These are phyloP conservation scores for Listronotus oregonensis DNA, from an alignment of 1,140 invertebrate species.

Conservation along the genomic window DNA sequence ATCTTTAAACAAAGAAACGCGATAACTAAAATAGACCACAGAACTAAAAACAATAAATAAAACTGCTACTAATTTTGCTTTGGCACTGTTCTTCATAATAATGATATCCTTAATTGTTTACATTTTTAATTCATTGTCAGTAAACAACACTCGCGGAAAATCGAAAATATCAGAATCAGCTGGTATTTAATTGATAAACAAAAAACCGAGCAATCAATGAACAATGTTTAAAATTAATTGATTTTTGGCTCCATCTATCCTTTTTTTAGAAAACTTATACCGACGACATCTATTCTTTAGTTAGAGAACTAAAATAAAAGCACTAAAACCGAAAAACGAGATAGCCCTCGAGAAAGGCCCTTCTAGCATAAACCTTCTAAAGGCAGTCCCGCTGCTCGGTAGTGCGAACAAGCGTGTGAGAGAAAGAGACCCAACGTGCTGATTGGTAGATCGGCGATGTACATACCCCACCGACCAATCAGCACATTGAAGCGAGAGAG, in stretches of 20 bases:
- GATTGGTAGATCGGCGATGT: no score
- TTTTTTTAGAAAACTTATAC: neutral
- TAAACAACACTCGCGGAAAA: constrained; percentile 14
- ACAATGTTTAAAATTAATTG: no score
- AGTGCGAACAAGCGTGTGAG: no score
- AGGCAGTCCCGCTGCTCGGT: no score
- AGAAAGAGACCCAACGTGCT: no score
- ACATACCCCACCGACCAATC: no score
- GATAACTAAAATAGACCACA: constrained; percentile 33
- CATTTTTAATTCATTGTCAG: constrained; percentile 41
- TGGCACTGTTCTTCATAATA: constrained; percentile 51
- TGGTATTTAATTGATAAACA: constrained; percentile 9
- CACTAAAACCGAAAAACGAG: constrained; percentile 1
- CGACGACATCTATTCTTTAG: no score
- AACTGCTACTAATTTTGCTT: constrained; percentile 45
- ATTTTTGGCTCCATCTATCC: neutral
- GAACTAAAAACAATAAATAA: constrained; percentile 44
- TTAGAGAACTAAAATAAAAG: neutral
- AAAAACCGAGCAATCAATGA: neutral
- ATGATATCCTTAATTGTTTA: constrained; percentile 35
- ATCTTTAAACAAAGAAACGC: constrained; percentile 43
- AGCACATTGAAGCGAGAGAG: no score
- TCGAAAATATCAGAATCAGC: constrained; percentile 24
- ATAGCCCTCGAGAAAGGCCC: no score
- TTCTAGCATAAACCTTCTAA: no score